A percentile compares a stretch with the other conserved stretches of the same genome.
Evolutionary conservation across 2,888 invertebrate species (phyloP).

Genomic region (Petrolisthes manimaculis): DNA sequence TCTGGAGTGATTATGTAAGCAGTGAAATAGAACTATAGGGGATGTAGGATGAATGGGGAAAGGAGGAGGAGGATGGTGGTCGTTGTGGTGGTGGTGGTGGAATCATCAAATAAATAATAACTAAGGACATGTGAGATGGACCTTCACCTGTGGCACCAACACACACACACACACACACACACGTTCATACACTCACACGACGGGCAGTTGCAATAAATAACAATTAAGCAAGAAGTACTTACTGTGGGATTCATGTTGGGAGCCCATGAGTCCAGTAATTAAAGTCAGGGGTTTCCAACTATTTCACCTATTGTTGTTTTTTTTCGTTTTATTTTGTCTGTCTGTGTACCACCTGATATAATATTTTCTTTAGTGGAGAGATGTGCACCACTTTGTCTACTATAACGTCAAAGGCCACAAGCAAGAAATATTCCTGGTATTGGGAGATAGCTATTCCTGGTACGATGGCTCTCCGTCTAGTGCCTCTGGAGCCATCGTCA

Average conservation of each 20-base stretch:
- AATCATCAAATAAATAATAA: conserved; percentile 1
- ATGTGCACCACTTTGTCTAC: too few species aligned
- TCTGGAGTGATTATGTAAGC: neutral
- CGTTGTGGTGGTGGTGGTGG: neutral
- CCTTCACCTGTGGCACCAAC: neutral
- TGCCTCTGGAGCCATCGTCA: too few species aligned
- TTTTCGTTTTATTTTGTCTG: neutral
- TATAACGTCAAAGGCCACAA: neutral
- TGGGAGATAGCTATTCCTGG: too few species aligned
- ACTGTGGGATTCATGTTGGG: neutral
- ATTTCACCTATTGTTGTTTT: too few species aligned
- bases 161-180: conserved; percentile 1
- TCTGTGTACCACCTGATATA: too few species aligned
- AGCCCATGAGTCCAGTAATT: neutral
- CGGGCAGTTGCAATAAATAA: neutral
- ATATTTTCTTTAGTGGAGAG: too few species aligned
- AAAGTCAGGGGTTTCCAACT: too few species aligned
- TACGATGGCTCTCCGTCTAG: too few species aligned
- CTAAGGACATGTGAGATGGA: conserved; percentile 16
- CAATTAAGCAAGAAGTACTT: neutral
- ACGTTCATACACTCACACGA: neutral
- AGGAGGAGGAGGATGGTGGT: neutral
- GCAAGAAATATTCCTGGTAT: neutral
- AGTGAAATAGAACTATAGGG: neutral
- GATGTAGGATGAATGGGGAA: neutral